Conservation (phyloP, 2,113 vertebrate genomes). For the Sylvia atricapilla region DNA sequence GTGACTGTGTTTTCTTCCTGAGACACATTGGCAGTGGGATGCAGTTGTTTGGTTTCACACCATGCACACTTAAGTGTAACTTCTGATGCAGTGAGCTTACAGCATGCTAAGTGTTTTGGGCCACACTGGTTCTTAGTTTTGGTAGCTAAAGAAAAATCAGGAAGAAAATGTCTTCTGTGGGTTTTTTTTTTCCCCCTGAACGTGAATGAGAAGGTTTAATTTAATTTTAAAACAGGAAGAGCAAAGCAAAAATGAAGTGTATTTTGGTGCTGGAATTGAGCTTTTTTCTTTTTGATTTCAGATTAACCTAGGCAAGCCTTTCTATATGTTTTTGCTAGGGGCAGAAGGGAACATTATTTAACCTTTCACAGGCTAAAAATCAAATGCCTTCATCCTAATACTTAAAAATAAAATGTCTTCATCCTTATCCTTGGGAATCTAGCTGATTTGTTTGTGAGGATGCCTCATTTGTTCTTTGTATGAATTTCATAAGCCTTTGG, state of each 20-base stretch:
- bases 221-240: not conserved
- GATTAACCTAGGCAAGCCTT: not conserved
- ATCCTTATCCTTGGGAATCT: not conserved
- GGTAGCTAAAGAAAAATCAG: not conserved
- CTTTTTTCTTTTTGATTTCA: not conserved
- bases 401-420: not conserved
- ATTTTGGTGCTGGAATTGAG: not conserved
- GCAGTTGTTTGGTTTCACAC: not conserved
- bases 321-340: not conserved
- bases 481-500: not conserved
- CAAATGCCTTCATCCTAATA: not conserved
- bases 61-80: not conserved
- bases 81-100: not conserved
- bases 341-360: not conserved
- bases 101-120: not conserved
- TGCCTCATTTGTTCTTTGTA: not conserved
- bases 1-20: not conserved
- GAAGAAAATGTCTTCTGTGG: not conserved
- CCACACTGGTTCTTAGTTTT: not conserved
- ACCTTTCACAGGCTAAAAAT: not conserved
- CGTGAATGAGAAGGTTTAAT: not conserved
- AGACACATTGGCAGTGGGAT: not conserved
- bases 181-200: rapidly evolving
- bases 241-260: not conserved
- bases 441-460: not conserved